Base-by-base conservation (phyloP, 2,888 invertebrate species). In the Boloria euphrosyne region DNA sequence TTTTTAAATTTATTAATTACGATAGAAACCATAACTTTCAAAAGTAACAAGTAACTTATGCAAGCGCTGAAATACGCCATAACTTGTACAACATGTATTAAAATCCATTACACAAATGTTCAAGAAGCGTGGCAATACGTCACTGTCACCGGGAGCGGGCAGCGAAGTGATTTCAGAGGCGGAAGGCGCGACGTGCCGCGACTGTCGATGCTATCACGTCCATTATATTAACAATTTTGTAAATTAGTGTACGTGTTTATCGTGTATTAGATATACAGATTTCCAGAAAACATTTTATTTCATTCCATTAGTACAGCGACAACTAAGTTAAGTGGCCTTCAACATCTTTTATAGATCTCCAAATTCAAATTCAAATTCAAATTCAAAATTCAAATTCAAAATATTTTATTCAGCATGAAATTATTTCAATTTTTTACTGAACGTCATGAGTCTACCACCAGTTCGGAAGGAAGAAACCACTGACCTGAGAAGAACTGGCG, bases 91-190 rank as follows among this genome's bases (percentile, higher is more conserved):
- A 86, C 86, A 88, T 87, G 85, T 84, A 89, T 86, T 86, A 86
- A 85, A 89, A 89, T 89, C 88, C 88, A 89, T 90, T 89, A 88
- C 82, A 85, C 86, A 85, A 90, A 89, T 87, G 89, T 89, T 85
- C 85, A 89, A 89, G 87, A 87, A 86, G 87, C 86, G 87, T 79
- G 82, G 87, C 88, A 87, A 90, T 90, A 86, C 86, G 89, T 91
- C 90, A 89, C 86, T 90, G 90, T 90, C 90, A 80, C 84, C 79
- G 82, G 81, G 82, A 80, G 83, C 80, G 83, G 82, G 73, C 80
- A 81, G 88, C 85, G 86, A 90, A 91, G 91, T 90, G 90, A 90
- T 90, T 91, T 84, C 87, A 83, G 83, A 84, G 84, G 84, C 85
- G 85, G 82, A 88, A 89, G 87, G 86, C 84, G 82, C 82, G 77